Percentiles rank a stretch among this genome's conserved stretches.
phyloP scores from a whole-genome alignment of 2,113 vertebrate species.

The Cheirogaleus medius region DNA sequence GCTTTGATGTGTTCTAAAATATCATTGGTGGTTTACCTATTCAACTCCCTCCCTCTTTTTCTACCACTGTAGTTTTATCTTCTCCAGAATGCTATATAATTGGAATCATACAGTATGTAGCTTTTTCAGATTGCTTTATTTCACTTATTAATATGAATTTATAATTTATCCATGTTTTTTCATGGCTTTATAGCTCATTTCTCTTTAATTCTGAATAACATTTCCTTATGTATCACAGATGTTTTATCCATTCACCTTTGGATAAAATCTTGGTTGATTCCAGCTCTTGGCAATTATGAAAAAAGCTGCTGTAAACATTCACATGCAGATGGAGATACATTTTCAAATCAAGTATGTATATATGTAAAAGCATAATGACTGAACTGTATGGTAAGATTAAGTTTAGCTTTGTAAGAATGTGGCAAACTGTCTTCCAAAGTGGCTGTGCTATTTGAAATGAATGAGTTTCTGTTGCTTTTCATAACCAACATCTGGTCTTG shows the following conservation, averaged over 20 bases:
- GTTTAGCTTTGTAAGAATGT: neutral
- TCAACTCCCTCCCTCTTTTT: fast-evolving
- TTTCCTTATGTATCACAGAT: neutral
- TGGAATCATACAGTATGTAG: neutral
- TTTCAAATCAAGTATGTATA: neutral
- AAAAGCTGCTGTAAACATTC: neutral
- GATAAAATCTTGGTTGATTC: neutral
- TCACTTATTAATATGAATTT: neutral
- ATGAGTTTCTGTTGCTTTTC: neutral
- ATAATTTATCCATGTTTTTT: neutral
- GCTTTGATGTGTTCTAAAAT: neutral
- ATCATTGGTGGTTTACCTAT: neutral
- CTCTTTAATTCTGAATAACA: neutral
- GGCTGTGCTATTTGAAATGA: neutral
- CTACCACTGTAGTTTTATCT: neutral
- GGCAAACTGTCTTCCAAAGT: neutral
- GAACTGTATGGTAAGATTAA: neutral
- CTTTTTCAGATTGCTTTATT: neutral
- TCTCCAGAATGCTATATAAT: neutral
- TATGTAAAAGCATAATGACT: neutral
- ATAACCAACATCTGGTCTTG: neutral
- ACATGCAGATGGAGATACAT: neutral
- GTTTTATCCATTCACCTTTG: neutral
- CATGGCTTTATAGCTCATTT: neutral
- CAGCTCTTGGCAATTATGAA: neutral